Evolutionary conservation across 1,140 invertebrate species (phyloP).

Genomic region (Adoxophyes honmai): DNA sequence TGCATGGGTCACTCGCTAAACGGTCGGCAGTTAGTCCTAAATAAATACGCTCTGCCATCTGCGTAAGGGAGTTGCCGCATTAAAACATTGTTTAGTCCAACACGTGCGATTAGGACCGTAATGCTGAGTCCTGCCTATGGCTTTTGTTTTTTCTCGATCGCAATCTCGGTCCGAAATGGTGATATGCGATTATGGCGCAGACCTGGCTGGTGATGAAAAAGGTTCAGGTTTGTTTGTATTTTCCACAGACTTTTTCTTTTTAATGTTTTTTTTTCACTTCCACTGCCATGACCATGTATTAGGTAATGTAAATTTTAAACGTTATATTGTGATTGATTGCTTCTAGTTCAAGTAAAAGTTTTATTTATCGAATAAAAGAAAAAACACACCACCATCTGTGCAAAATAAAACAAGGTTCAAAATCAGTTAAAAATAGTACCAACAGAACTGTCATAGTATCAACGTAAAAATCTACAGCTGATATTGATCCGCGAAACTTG

Average conservation of each 20-base stretch:
- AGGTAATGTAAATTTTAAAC: no score
- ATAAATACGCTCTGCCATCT: conserved; percentile 11
- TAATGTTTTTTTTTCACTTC: no score
- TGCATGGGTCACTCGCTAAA: conserved; percentile 15
- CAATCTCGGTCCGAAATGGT: conserved; percentile 6
- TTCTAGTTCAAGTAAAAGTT: no score
- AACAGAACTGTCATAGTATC: neutral
- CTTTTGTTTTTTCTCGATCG: neutral
- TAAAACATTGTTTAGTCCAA: conserved; percentile 7
- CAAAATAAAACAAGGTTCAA: neutral
- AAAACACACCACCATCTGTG: neutral
- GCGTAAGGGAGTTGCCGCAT: neutral
- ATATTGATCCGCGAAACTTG: neutral
- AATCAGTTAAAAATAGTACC: neutral
- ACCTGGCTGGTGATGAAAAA: neutral
- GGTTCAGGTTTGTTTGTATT: neutral
- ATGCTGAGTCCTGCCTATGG: neutral
- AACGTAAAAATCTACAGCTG: neutral
- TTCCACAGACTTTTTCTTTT: neutral
- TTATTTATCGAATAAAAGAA: neutral
- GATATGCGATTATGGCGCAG: neutral
- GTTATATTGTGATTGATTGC: no score
- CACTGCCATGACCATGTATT: no score
- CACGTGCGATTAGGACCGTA: neutral
- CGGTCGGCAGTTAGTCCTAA: conserved; percentile 11